phyloP scores from a whole-genome alignment of 2,888 invertebrate species.

The Sarcophaga caerulescens region DNA sequence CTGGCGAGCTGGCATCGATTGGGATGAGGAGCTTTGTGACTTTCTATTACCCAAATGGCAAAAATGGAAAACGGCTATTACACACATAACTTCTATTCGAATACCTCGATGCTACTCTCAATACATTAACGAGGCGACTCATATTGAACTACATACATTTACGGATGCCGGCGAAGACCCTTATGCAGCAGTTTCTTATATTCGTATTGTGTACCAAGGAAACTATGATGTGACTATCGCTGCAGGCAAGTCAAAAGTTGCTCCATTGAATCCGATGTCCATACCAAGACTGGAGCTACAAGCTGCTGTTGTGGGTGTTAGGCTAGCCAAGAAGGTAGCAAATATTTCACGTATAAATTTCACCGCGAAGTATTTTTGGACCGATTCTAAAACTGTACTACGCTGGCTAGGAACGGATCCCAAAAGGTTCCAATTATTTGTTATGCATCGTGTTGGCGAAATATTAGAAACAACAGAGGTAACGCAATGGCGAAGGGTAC shows the following conservation, averaged over 20 bases:
- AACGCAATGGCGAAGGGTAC: conserved; percentile 60
- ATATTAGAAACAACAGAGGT: conserved; percentile 53
- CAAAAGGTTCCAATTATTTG: conserved; percentile 52
- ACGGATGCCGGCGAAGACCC: conserved; percentile 53
- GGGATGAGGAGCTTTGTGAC: conserved; percentile 43
- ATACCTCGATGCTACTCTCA: conserved; percentile 52
- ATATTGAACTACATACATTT: conserved; percentile 56
- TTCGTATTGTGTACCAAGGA: conserved; percentile 31
- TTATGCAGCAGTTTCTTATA: conserved; percentile 56
- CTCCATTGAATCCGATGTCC: conserved; percentile 56
- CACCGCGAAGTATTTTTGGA: conserved; percentile 2
- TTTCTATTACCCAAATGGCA: conserved; percentile 31
- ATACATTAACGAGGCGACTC: conserved; percentile 1
- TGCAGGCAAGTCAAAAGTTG: conserved; percentile 52
- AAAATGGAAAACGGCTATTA: conserved; percentile 34
- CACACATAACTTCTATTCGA: conserved; percentile 30
- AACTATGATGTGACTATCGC: conserved; percentile 24
- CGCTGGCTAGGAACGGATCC: conserved; percentile 61
- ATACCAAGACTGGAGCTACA: conserved; percentile 64
- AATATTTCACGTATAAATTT: conserved; percentile 24
- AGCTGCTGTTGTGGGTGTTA: conserved; percentile 49
- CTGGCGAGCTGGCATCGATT: conserved; percentile 59
- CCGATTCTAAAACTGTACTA: conserved; percentile 61
- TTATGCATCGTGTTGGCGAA: conserved; percentile 63
- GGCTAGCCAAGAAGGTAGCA: conserved; percentile 39